These are phyloP conservation scores for Promerops cafer DNA, from an alignment of 2,113 vertebrate species.

Conservation along the genomic window DNA sequence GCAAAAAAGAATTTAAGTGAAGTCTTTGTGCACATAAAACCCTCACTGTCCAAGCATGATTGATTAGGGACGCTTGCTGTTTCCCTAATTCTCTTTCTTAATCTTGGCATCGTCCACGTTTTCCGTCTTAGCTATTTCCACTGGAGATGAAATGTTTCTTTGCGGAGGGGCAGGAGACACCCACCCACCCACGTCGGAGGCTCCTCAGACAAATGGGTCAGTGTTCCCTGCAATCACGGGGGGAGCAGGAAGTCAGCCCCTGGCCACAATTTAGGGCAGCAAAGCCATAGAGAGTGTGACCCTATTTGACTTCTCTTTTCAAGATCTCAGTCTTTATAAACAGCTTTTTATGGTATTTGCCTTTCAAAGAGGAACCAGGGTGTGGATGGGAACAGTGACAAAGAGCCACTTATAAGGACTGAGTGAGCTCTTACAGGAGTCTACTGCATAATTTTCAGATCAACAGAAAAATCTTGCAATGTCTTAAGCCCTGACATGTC, in stretches of 20 bases:
- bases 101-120: neutral
- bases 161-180: neutral
- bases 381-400: conserved; percentile 34
- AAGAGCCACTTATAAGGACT: conserved; percentile 37
- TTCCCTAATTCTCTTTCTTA: neutral
- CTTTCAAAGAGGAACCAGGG: conserved; percentile 49
- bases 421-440: neutral
- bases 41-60: neutral
- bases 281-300: conserved; percentile 21
- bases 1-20: neutral
- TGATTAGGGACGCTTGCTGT: neutral
- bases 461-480: conserved; percentile 30
- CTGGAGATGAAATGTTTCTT: neutral
- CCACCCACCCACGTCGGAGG: neutral
- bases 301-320: conserved; percentile 57
- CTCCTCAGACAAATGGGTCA: neutral
- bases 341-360: conserved; percentile 46
- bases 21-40: neutral
- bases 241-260: neutral
- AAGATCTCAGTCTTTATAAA: conserved; percentile 15
- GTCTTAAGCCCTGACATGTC: neutral
- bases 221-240: neutral
- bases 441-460: conserved; percentile 15
- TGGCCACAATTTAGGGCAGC: neutral
- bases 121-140: neutral